A percentile compares a stretch with the other conserved stretches of the same genome.
Evolutionary conservation across 2,888 invertebrate species (phyloP).

Genomic region (Sphaeridia pumilis): DNA sequence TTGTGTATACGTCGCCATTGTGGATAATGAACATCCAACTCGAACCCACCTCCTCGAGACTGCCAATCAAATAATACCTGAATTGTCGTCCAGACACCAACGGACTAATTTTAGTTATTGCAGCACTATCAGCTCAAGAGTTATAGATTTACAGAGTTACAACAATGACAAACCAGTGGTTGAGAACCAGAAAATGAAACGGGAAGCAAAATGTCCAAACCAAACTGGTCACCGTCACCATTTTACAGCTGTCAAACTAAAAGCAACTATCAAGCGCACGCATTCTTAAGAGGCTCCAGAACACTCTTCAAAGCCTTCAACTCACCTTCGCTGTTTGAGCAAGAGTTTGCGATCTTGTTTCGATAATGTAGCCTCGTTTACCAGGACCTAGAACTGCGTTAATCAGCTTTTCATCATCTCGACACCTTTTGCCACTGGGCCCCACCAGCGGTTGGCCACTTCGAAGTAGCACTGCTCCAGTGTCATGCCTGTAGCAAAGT

Average conservation of each 20-base stretch:
- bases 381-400: conserved; percentile 71
- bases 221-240: too few relatives aligned
- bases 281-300: too few relatives aligned
- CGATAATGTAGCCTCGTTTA: conserved; percentile 72
- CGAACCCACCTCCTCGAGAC: conserved; percentile 74
- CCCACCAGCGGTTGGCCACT: conserved; percentile 88
- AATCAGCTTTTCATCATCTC: conserved; percentile 85
- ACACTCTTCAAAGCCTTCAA: not conserved
- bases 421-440: conserved; percentile 73
- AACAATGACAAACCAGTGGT: too few relatives aligned
- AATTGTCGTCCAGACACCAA: conserved; percentile 23
- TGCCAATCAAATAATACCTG: conserved; percentile 37
- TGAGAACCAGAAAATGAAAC: too few relatives aligned
- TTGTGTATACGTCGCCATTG: conserved; percentile 94
- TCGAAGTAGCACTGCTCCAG: conserved; percentile 31
- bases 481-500: conserved; percentile 78
- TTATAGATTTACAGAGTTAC: not conserved
- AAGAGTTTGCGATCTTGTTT: conserved; percentile 68
- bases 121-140: not conserved
- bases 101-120: conserved; percentile 14
- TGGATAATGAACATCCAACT: conserved; percentile 86
- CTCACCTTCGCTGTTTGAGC: conserved; percentile 63
- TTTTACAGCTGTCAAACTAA: too few relatives aligned
- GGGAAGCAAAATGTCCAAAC: too few relatives aligned
- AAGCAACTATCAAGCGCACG: too few relatives aligned